These are phyloP conservation scores for Trichomalopsis sarcophagae DNA, from an alignment of 1,140 invertebrate species.

Conservation along the genomic window DNA sequence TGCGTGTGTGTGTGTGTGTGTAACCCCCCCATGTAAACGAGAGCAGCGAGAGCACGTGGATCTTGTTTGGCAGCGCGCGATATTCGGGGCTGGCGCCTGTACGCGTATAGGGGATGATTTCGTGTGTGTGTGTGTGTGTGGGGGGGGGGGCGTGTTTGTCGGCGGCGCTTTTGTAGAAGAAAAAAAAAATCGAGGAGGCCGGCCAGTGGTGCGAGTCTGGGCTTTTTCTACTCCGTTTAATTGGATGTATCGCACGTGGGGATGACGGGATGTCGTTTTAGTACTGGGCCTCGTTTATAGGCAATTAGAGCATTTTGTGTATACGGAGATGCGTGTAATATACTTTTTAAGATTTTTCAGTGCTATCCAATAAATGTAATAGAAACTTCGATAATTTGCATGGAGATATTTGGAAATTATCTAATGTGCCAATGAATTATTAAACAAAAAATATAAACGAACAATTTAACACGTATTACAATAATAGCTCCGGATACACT, in stretches of 20 bases:
- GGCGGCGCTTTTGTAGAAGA: not conserved
- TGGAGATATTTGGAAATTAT: no score
- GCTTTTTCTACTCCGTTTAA: not conserved
- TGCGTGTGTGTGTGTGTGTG: not conserved
- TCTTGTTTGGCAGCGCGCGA: slow-evolving; percentile 64
- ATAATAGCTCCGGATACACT: no score
- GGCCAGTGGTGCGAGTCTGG: not conserved
- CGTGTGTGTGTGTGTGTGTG: no score
- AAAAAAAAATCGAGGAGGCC: not conserved
- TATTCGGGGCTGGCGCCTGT: not conserved
- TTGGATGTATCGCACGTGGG: not conserved
- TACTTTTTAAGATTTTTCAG: no score
- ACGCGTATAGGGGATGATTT: not conserved
- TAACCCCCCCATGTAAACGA: not conserved
- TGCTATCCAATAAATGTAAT: no score
- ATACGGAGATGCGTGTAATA: no score
- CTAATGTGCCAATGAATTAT: no score
- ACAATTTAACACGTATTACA: no score
- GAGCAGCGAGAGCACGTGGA: slow-evolving; percentile 60
- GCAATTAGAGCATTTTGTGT: no score
- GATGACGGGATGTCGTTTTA: not conserved
- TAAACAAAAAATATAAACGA: no score
- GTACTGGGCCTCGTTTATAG: not conserved
- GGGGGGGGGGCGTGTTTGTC: not conserved
- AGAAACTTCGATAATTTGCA: no score